Evolutionary conservation across 2,888 invertebrate genomes (phyloP).

Genomic region (Aphidius colemani): DNA sequence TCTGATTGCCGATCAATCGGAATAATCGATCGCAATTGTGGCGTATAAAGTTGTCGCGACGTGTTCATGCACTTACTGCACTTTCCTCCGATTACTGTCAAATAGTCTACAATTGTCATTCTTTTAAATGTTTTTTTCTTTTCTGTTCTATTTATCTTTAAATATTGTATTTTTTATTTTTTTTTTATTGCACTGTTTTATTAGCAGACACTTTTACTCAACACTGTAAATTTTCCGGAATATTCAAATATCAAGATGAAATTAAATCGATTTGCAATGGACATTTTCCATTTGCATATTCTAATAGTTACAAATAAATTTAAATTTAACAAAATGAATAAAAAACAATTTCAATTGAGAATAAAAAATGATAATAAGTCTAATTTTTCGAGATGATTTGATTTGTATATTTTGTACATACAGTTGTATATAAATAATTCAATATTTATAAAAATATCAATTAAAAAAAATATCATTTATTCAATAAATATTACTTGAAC

Average conservation of each 20-base stretch:
- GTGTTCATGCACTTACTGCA: conserved; percentile 11
- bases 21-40: conserved; percentile 27
- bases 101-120: conserved; percentile 6
- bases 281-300: background rate
- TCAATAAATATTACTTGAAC: no score
- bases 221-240: background rate
- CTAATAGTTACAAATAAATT: background rate
- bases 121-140: background rate
- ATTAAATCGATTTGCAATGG: conserved; percentile 22
- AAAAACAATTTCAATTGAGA: no score
- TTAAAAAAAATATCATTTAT: background rate
- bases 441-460: conserved; percentile 1
- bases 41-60: conserved; percentile 21
- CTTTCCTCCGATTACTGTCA: conserved; percentile 10
- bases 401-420: no score
- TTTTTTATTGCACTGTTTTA: background rate
- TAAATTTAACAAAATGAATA: no score
- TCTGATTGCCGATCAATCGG: conserved; percentile 20
- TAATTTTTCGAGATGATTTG: no score
- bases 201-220: conserved; percentile 6
- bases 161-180: background rate
- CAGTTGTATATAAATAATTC: no score
- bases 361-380: no score
- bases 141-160: no score
- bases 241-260: conserved; percentile 13